Evolutionary conservation across 2,113 vertebrate species (phyloP).

Genomic region (Petrocephalus microphthalmus): DNA sequence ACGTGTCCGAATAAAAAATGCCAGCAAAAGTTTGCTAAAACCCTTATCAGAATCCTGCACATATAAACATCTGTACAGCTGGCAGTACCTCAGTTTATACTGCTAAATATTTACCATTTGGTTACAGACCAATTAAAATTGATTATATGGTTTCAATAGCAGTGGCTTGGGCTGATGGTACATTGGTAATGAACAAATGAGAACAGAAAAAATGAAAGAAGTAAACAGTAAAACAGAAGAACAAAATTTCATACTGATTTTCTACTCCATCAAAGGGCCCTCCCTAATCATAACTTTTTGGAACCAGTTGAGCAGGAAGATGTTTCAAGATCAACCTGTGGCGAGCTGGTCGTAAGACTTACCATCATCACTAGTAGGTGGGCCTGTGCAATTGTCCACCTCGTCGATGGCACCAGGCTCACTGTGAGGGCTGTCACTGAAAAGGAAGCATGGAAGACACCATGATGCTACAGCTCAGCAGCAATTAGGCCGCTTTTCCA

Average conservation of each 20-base stretch:
- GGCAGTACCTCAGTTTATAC: no score
- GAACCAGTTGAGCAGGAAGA: not conserved
- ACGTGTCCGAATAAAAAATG: not conserved
- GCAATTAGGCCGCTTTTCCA: not conserved
- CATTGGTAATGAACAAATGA: not conserved
- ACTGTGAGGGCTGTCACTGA: slow-evolving; percentile 88
- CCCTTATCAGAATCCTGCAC: not conserved
- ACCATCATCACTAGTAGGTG: slow-evolving; percentile 91
- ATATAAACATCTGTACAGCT: not conserved
- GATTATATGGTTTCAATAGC: not conserved
- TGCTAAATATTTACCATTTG: no score
- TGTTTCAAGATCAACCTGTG: not conserved
- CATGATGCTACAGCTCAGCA: not conserved
- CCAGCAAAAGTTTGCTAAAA: not conserved
- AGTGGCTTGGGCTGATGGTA: not conserved
- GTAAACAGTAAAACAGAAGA: not conserved
- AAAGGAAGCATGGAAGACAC: slow-evolving; percentile 28
- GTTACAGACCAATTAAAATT: no score
- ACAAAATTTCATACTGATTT: not conserved
- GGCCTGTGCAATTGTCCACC: slow-evolving; percentile 86
- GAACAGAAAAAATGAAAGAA: not conserved
- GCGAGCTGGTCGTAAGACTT: slow-evolving; percentile 38
- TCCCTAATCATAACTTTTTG: not conserved
- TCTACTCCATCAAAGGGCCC: not conserved
- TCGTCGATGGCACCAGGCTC: slow-evolving; percentile 88